A percentile compares a stretch with the other conserved stretches of the same genome.
phyloP scores from a whole-genome alignment of 2,797 vertebrate species.

The Merluccius polli region DNA sequence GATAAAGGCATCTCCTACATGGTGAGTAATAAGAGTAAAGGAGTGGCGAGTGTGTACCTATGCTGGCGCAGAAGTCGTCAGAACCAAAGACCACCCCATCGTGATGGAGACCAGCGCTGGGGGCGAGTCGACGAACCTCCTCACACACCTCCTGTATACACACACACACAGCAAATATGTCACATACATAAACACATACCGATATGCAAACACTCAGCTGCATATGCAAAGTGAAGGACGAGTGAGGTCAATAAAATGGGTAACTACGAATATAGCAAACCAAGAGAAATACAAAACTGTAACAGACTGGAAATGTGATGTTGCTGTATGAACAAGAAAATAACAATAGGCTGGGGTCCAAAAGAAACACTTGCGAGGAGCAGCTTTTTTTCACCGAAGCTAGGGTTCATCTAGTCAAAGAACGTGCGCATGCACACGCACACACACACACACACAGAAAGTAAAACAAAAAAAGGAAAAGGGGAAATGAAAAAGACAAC shows the following conservation, averaged over 20 bases:
- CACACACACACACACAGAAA: slow-evolving; percentile 13
- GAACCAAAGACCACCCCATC: slow-evolving; percentile 96
- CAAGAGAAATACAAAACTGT: slow-evolving; percentile 6
- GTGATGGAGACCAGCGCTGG: slow-evolving; percentile 81
- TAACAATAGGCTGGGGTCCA: slow-evolving; percentile 69
- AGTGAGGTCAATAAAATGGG: neutral
- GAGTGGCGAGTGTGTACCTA: slow-evolving; percentile 72
- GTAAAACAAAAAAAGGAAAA: slow-evolving; percentile 37
- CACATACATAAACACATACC: too few relatives aligned
- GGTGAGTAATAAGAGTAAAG: neutral
- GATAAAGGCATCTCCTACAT: neutral
- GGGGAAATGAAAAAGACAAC: slow-evolving; percentile 61
- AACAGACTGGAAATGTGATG: slow-evolving; percentile 38
- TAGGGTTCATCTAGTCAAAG: slow-evolving; percentile 64
- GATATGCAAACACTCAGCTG: too few relatives aligned
- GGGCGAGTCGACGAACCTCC: slow-evolving; percentile 75
- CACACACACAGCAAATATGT: slow-evolving; percentile 47
- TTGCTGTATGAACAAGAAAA: slow-evolving; percentile 45
- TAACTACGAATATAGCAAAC: slow-evolving; percentile 8
- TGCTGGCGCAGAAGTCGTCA: slow-evolving; percentile 98
- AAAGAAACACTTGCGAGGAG: slow-evolving; percentile 73
- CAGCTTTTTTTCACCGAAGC: slow-evolving; percentile 52
- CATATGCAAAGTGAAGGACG: too few relatives aligned
- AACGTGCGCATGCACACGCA: slow-evolving; percentile 45
- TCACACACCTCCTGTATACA: slow-evolving; percentile 86